Evolutionary conservation across 2,113 vertebrate genomes (phyloP).

Genomic region (Erinaceus europaeus): DNA sequence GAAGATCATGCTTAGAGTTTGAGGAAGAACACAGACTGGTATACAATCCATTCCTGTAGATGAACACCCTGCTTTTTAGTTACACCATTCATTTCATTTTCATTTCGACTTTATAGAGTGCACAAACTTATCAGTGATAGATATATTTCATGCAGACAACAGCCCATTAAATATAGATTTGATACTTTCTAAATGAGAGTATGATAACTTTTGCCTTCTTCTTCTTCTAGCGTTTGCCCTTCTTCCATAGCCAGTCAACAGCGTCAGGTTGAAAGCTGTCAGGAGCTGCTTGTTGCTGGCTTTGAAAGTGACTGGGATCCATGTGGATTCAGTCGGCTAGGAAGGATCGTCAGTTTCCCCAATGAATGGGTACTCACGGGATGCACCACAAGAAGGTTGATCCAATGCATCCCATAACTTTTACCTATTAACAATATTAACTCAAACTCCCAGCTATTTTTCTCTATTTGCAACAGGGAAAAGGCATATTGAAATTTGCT

Average conservation of each 20-base stretch:
- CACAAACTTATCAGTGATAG: background rate
- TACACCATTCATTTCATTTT: conserved; percentile 26
- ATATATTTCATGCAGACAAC: conserved; percentile 18
- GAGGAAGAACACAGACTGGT: background rate
- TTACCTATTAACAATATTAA: conserved; percentile 62
- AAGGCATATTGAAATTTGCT: conserved; percentile 72
- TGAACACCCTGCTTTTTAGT: background rate
- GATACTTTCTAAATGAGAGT: conserved; percentile 30
- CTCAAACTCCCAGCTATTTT: conserved; percentile 33
- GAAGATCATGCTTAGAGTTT: background rate
- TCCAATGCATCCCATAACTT: too few relatives aligned
- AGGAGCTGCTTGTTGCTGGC: too few relatives aligned
- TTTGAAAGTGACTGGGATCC: too few relatives aligned
- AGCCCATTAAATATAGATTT: conserved; percentile 51
- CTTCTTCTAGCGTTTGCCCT: too few relatives aligned
- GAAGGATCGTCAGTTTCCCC: too few relatives aligned
- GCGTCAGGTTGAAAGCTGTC: too few relatives aligned
- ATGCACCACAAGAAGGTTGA: too few relatives aligned
- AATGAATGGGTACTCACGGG: too few relatives aligned
- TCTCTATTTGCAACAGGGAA: conserved; percentile 54
- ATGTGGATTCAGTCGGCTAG: too few relatives aligned
- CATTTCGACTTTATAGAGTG: conserved; percentile 25
- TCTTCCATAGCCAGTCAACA: too few relatives aligned
- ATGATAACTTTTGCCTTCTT: too few relatives aligned
- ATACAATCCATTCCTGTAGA: background rate